phyloP scores from a whole-genome alignment of 2,113 vertebrate species.

The Dromaius novaehollandiae region DNA sequence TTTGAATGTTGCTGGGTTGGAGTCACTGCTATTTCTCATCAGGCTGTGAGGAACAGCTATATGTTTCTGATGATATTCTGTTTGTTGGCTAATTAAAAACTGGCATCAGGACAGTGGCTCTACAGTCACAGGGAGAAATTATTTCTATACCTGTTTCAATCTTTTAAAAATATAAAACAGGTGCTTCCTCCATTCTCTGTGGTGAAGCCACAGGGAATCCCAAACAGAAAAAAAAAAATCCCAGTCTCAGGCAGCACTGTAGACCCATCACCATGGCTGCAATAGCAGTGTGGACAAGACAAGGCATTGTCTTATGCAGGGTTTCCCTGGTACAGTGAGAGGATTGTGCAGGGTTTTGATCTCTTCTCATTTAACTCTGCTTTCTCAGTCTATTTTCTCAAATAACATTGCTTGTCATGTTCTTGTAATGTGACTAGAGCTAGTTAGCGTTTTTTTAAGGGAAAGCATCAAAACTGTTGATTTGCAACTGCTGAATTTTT shows the following conservation, averaged over 20 bases:
- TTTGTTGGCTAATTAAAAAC: neutral
- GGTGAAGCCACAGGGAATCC: neutral
- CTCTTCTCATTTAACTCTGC: neutral
- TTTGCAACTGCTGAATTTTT: neutral
- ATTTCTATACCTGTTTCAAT: neutral
- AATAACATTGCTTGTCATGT: neutral
- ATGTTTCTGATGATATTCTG: neutral
- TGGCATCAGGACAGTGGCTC: neutral
- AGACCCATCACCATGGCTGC: neutral
- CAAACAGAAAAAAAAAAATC: neutral
- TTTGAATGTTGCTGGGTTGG: neutral
- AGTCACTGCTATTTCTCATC: neutral
- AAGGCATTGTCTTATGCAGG: neutral
- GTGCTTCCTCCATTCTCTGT: neutral
- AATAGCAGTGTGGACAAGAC: neutral
- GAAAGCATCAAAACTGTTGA: neutral
- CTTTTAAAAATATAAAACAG: neutral
- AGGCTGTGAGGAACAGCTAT: neutral
- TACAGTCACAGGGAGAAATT: neutral
- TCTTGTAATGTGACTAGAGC: neutral
- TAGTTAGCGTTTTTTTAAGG: neutral
- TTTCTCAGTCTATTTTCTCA: neutral
- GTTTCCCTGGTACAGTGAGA: neutral
- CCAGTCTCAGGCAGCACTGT: neutral
- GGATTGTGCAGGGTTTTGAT: too few species aligned